Conservation (phyloP, 1,140 invertebrate genomes). For the Musca vetustissima region DNA sequence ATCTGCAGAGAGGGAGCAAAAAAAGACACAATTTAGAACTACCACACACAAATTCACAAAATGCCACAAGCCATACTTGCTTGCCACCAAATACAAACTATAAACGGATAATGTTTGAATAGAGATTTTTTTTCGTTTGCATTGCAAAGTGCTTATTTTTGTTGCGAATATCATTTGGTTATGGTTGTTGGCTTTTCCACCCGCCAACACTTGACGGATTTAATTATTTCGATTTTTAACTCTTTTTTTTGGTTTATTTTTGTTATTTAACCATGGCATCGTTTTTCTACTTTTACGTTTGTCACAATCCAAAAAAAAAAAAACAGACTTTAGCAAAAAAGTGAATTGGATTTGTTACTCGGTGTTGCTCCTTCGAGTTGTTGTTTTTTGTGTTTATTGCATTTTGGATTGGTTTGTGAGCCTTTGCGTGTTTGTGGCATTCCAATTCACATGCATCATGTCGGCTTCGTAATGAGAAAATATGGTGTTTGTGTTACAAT, state of each 20-base stretch:
- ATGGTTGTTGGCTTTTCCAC: constrained; percentile 27
- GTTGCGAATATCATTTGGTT: too few species aligned
- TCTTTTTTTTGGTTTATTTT: constrained; percentile 9
- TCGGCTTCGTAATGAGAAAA: constrained; percentile 56
- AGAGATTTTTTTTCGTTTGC: too few species aligned
- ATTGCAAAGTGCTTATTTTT: too few species aligned
- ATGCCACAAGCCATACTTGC: too few species aligned
- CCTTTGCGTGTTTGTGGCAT: constrained; percentile 36
- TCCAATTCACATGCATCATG: constrained; percentile 51
- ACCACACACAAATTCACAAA: neutral
- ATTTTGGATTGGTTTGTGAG: neutral
- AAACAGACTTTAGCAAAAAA: neutral
- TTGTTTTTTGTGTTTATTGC: constrained; percentile 18
- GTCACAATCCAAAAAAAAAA: neutral
- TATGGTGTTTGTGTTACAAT: constrained; percentile 56
- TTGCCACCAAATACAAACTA: too few species aligned
- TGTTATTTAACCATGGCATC: neutral
- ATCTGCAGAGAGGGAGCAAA: too few species aligned
- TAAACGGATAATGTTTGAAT: too few species aligned
- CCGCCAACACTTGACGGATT: constrained; percentile 55
- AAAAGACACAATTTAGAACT: constrained; percentile 7
- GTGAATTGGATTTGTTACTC: neutral
- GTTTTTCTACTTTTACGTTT: neutral
- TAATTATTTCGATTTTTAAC: constrained; percentile 52
- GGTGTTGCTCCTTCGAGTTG: constrained; percentile 11